These are phyloP conservation scores for Felis catus DNA, from an alignment of 2,113 vertebrate species.

Conservation along the genomic window F.catus_Fca126_mat1.0 CM031425.1:1456501-1457000, in stretches of 20 bases:
- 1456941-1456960: too few species aligned
- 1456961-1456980: too few species aligned
- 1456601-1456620: not conserved
- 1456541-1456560: not conserved
- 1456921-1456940: too few species aligned
- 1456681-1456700: not conserved
- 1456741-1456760: not conserved
- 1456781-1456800: not conserved
- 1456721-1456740: not conserved
- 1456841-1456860: too few species aligned
- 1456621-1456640: not conserved
- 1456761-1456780: not conserved
- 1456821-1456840: too few species aligned
- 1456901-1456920: too few species aligned
- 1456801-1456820: not conserved
- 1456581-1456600: not conserved
- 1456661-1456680: not conserved
- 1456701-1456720: not conserved
- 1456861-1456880: too few species aligned
- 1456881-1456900: too few species aligned
- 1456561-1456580: not conserved
- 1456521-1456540: not conserved
- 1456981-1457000: too few species aligned
- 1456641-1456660: not conserved
- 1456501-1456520: not conserved